A percentile compares a stretch with the other conserved stretches of the same genome.
Conservation (phyloP, 37 sponge, comb jelly and placozoan genomes). For the Haliclona indistincta region DNA sequence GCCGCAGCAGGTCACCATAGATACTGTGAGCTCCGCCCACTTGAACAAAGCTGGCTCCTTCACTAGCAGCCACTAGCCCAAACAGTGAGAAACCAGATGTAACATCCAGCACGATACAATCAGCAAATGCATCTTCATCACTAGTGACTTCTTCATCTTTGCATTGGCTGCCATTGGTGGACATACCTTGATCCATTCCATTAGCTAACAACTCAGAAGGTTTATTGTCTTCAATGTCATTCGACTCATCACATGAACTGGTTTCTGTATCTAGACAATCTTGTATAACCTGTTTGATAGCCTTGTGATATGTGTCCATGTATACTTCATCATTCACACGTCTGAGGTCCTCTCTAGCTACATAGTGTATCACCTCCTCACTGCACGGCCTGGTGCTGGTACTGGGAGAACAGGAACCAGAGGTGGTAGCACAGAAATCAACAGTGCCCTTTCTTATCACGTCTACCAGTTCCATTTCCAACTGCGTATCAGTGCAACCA, state of each 20-base stretch:
- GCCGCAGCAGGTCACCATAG: constrained; percentile 12
- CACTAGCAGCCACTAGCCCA: constrained; percentile 45
- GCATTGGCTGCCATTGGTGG: neutral
- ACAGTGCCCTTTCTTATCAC: neutral
- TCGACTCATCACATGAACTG: neutral
- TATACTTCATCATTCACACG: constrained; percentile 47
- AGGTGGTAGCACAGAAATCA: neutral
- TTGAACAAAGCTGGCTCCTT: constrained; percentile 49
- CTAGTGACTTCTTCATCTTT: neutral
- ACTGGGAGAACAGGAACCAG: neutral
- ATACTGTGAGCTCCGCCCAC: constrained; percentile 1
- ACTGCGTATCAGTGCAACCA: constrained; percentile 47
- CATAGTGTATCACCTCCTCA: constrained; percentile 14
- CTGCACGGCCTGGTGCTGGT: no score
- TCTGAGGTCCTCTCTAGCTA: constrained; percentile 44
- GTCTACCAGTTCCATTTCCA: constrained; percentile 23
- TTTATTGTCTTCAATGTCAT: neutral
- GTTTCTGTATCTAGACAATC: neutral
- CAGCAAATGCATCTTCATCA: constrained; percentile 14
- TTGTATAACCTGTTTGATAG: neutral
- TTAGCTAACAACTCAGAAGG: neutral
- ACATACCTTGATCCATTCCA: neutral
- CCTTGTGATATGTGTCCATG: neutral
- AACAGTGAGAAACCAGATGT: constrained; percentile 36
- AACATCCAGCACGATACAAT: constrained; percentile 41